phyloP scores from a whole-genome alignment of 2,888 invertebrate genomes.

The Zootermopsis nevadensis region DNA sequence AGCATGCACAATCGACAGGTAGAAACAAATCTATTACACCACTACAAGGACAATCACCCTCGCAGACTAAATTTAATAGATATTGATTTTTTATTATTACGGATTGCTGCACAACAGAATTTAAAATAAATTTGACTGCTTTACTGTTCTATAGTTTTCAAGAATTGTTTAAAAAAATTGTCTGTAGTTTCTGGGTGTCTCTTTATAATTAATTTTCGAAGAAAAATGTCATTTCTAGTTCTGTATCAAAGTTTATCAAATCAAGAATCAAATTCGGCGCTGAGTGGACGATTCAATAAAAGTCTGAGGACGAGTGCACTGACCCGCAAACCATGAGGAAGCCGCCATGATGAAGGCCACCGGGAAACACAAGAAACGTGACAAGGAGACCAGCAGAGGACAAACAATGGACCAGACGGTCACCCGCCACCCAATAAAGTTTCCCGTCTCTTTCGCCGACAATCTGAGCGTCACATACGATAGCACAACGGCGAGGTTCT shows the following conservation, averaged over 20 bases:
- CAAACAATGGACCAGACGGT: slow-evolving; percentile 19
- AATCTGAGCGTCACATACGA: background rate
- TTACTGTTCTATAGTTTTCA: too few relatives aligned
- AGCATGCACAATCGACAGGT: too few relatives aligned
- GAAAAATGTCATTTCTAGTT: background rate
- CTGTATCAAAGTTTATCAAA: background rate
- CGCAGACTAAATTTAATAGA: too few relatives aligned
- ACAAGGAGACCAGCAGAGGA: background rate
- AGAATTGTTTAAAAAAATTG: too few relatives aligned
- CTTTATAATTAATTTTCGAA: too few relatives aligned
- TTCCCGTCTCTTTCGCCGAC: background rate
- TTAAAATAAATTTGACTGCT: too few relatives aligned
- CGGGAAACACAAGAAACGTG: background rate
- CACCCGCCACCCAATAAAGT: background rate
- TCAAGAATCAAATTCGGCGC: background rate
- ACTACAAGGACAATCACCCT: too few relatives aligned
- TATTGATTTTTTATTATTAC: too few relatives aligned
- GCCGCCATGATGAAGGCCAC: background rate
- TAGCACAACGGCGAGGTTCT: background rate
- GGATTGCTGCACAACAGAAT: too few relatives aligned
- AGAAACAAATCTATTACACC: too few relatives aligned
- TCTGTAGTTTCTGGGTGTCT: too few relatives aligned
- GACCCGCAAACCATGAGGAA: background rate
- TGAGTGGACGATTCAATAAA: background rate
- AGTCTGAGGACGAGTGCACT: slow-evolving; percentile 13